Evolutionary conservation across 2,888 invertebrate genomes (phyloP).

Genomic region (Ophraella communa): DNA sequence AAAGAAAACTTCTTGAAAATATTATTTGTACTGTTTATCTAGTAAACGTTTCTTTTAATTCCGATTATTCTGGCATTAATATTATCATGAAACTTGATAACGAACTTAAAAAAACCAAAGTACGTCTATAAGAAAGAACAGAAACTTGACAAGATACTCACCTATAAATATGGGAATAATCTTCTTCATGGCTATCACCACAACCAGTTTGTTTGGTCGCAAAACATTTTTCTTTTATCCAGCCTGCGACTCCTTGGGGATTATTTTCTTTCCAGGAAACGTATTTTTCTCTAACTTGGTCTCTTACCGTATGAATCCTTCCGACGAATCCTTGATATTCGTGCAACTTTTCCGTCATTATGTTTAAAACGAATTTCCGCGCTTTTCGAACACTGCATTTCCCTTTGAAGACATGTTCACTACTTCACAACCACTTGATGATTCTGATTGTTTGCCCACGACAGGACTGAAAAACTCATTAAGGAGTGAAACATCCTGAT

Average conservation of each 20-base stretch:
- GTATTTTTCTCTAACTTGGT: slow-evolving; percentile 70
- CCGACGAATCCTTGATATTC: slow-evolving; percentile 81
- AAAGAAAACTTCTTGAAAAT: too few relatives aligned
- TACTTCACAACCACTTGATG: slow-evolving; percentile 32
- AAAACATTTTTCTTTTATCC: slow-evolving; percentile 59
- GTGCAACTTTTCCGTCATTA: slow-evolving; percentile 78
- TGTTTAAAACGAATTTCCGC: not conserved
- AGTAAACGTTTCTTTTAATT: too few relatives aligned
- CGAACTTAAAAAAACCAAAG: too few relatives aligned
- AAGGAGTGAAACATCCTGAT: slow-evolving; percentile 13
- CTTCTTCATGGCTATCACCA: slow-evolving; percentile 53
- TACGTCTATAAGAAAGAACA: too few relatives aligned
- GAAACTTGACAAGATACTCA: slow-evolving; percentile 48
- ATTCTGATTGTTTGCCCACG: slow-evolving; percentile 28
- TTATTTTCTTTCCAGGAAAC: slow-evolving; percentile 68
- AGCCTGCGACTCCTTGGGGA: slow-evolving; percentile 63
- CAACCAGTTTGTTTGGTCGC: slow-evolving; percentile 48
- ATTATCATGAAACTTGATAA: too few relatives aligned
- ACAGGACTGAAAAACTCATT: slow-evolving; percentile 29
- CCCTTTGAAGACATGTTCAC: slow-evolving; percentile 11
- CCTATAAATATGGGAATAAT: slow-evolving; percentile 74
- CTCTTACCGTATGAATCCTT: slow-evolving; percentile 71
- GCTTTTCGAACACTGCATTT: slow-evolving; percentile 13
- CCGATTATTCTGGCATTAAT: too few relatives aligned
- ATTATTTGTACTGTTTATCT: too few relatives aligned